Base-by-base conservation (phyloP, 2,888 invertebrate species). In the Leucophora obtusa region DNA sequence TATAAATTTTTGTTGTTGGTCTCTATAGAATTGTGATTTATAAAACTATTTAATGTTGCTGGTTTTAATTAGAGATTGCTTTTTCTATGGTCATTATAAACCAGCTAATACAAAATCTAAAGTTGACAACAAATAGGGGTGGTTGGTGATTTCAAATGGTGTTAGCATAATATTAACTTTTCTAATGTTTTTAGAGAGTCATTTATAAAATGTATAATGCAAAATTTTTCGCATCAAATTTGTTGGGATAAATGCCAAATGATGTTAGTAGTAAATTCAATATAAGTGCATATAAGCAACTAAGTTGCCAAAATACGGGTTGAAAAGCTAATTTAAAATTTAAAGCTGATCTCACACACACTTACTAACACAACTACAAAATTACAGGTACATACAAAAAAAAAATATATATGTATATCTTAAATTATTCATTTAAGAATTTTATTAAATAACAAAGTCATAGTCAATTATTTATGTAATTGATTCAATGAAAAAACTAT, bases 61-160 rank as follows among this genome's bases (percentile, higher is more conserved):
- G 69, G 38, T 66, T 76, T 77, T 73, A 81, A 81, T 73, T 81
- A 73, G 66, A 50, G 43, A 51, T 38, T 56, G 47, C 60, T 59
- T 73, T 76, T 73, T 76, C 56, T 69, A 47, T 69, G 53, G 54
- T 24, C 72, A 50, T 43, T 65, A 70, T 54, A 24, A 53, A 73
- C 59, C 50, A n/a, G 21, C 68, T 53, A 28, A 28, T 28, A 72
- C 24, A 18, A 9, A 0, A 72, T 17, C n/a, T 11, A 43, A 71
- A 51, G 21, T 53, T 53, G 21, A 10, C 51, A 38, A 53, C 58
- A 24, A 54, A 47, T 14, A n/a, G 33, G 17, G 43, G 43, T 47
- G n/a, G 43, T 0, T 38, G 43, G 14, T 6, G 43, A n/a, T 47
- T 14, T 47, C n/a, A 47, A n/a, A 47, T 38, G 11, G 38, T 11